These are phyloP conservation scores for Corythaixoides concolor DNA, from an alignment of 2,113 vertebrate species.

Conservation along the genomic window DNA sequence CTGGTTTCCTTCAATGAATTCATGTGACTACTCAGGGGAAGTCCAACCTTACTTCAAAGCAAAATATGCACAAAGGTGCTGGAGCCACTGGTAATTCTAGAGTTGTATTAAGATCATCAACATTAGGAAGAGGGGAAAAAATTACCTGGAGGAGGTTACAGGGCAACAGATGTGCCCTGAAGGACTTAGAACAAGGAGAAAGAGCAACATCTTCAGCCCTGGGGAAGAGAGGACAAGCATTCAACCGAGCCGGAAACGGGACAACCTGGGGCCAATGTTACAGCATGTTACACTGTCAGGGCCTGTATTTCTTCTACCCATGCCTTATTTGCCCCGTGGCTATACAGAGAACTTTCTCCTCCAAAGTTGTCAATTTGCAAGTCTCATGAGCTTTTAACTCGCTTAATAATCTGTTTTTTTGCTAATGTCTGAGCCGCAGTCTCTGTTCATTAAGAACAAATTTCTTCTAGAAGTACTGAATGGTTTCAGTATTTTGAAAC, in stretches of 20 bases:
- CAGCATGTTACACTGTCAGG: background rate
- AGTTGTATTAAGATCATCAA: background rate
- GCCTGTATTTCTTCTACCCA: conserved; percentile 24
- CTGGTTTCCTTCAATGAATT: background rate
- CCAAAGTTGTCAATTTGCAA: conserved; percentile 49
- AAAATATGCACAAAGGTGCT: background rate
- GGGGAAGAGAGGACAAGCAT: background rate
- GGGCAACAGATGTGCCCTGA: background rate
- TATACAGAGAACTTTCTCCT: background rate
- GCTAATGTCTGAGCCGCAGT: background rate
- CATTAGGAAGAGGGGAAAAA: background rate
- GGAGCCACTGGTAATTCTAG: background rate
- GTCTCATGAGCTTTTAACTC: background rate
- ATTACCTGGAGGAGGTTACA: background rate
- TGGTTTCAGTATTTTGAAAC: background rate
- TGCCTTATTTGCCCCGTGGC: background rate
- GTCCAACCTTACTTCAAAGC: background rate
- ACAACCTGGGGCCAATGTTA: background rate
- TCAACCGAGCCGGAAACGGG: background rate
- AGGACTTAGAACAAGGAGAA: background rate
- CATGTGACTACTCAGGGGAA: background rate
- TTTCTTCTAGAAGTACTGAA: background rate
- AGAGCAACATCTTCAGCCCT: conserved; percentile 5
- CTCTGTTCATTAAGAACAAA: background rate
- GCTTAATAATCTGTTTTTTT: background rate